Conservation (phyloP, 2,113 vertebrate species). For the Neotragus moschatus region DNA sequence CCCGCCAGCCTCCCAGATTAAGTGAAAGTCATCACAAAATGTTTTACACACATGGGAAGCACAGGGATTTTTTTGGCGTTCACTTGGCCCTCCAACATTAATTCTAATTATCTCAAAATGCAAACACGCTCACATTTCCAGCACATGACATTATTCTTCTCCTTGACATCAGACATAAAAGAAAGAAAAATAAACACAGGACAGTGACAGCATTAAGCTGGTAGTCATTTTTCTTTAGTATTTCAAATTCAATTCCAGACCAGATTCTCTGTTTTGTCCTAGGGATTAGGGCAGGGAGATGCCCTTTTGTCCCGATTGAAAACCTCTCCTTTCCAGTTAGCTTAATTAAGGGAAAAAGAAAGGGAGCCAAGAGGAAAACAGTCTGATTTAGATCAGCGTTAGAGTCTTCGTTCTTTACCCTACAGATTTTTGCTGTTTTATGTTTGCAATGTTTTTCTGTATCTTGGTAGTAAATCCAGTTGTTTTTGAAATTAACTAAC, state of each 20-base stretch:
- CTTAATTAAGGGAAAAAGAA: slow-evolving; percentile 68
- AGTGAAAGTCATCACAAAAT: slow-evolving; percentile 83
- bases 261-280: slow-evolving; percentile 78
- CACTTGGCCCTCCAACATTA: slow-evolving; percentile 82
- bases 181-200: slow-evolving; percentile 83
- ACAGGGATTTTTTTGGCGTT: slow-evolving; percentile 72
- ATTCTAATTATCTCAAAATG: slow-evolving; percentile 86
- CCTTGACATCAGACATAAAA: slow-evolving; percentile 85
- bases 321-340: slow-evolving; percentile 80
- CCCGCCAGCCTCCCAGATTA: slow-evolving; percentile 78
- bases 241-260: slow-evolving; percentile 80
- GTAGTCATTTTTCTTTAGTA: slow-evolving; percentile 82
- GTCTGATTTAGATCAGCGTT: slow-evolving; percentile 83
- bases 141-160: slow-evolving; percentile 84
- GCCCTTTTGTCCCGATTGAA: slow-evolving; percentile 75
- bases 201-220: slow-evolving; percentile 81
- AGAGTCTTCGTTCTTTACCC: slow-evolving; percentile 71
- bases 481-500: slow-evolving; percentile 63
- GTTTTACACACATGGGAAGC: slow-evolving; percentile 81
- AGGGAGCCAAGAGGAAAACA: slow-evolving; percentile 53
- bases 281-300: slow-evolving; percentile 78
- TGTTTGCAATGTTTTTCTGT: slow-evolving; percentile 74
- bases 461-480: slow-evolving; percentile 45
- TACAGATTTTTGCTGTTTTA: slow-evolving; percentile 68
- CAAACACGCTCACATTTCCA: slow-evolving; percentile 82